Percentiles rank a stretch among this genome's conserved stretches.
Conservation (phyloP, 37 sponge, comb jelly and placozoan genomes). For the Spongia lamella region DNA sequence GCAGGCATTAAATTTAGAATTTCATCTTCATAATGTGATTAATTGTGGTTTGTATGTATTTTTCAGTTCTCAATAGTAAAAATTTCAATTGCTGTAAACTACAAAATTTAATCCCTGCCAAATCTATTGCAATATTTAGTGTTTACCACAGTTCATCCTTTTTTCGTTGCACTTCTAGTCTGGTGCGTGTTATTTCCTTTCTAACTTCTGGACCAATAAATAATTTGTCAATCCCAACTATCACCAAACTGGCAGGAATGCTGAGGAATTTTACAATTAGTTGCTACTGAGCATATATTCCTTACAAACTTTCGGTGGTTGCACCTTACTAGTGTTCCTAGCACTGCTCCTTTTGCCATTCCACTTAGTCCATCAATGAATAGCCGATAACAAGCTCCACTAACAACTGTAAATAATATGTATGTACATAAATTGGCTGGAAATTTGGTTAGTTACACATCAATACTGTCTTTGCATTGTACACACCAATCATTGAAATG, state of each 20-base stretch:
- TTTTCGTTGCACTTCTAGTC: background rate
- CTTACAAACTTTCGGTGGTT: background rate
- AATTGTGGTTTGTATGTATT: too few relatives aligned
- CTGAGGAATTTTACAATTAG: background rate
- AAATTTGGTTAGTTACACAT: too few relatives aligned
- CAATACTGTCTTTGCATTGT: too few relatives aligned
- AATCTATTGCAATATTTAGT: too few relatives aligned
- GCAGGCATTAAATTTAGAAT: too few relatives aligned
- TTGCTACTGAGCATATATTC: background rate
- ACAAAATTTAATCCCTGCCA: too few relatives aligned
- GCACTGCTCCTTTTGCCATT: conserved; percentile 6
- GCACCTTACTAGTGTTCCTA: conserved; percentile 12
- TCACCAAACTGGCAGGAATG: conserved; percentile 11
- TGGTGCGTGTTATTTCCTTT: background rate
- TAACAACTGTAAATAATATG: conserved; percentile 2
- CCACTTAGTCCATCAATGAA: conserved; percentile 17
- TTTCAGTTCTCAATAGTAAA: too few relatives aligned
- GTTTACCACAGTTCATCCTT: conserved; percentile 7
- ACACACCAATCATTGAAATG: too few relatives aligned
- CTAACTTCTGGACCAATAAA: conserved; percentile 1
- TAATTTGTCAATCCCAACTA: conserved; percentile 6
- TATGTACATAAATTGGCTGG: background rate
- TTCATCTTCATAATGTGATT: too few relatives aligned
- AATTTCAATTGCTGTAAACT: too few relatives aligned
- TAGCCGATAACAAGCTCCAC: conserved; percentile 7